Conservation (phyloP, 1,140 invertebrate genomes). For the Sminthurides bifidus region DNA sequence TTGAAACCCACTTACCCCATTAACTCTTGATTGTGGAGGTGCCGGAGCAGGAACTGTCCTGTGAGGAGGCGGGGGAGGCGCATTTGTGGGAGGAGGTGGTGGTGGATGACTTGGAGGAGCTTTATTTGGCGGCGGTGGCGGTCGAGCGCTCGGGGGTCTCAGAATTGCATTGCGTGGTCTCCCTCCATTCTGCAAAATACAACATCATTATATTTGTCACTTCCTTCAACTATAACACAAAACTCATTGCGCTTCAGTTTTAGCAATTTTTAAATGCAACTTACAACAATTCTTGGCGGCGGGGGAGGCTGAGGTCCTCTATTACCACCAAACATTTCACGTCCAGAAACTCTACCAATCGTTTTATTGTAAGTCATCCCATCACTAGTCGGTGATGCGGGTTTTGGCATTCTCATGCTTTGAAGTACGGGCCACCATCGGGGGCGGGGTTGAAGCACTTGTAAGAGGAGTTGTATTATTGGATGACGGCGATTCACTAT, state of each 20-base stretch:
- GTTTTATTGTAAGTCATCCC: slow-evolving; percentile 5
- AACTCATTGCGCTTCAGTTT: background rate
- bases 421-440: slow-evolving; percentile 25
- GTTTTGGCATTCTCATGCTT: slow-evolving; percentile 29
- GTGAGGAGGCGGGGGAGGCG: slow-evolving; percentile 27
- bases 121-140: slow-evolving; percentile 30
- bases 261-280: background rate
- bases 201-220: background rate
- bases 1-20: slow-evolving; percentile 18
- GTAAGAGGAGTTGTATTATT: too few species aligned
- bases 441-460: slow-evolving; percentile 16
- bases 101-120: slow-evolving; percentile 24
- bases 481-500: too few species aligned
- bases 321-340: slow-evolving; percentile 11
- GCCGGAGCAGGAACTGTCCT: slow-evolving; percentile 20
- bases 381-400: slow-evolving; percentile 1
- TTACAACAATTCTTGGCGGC: slow-evolving; percentile 15
- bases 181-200: slow-evolving; percentile 20
- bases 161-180: slow-evolving; percentile 12
- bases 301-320: slow-evolving; percentile 24
- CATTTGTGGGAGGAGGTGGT: slow-evolving; percentile 17
- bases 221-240: background rate
- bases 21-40: slow-evolving; percentile 20
- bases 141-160: slow-evolving; percentile 18
- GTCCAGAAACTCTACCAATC: slow-evolving; percentile 22